Evolutionary conservation across 2,888 invertebrate species (phyloP), one percentile per base, ranked within the genome.

Genomic region (Blera fallax): DNA sequence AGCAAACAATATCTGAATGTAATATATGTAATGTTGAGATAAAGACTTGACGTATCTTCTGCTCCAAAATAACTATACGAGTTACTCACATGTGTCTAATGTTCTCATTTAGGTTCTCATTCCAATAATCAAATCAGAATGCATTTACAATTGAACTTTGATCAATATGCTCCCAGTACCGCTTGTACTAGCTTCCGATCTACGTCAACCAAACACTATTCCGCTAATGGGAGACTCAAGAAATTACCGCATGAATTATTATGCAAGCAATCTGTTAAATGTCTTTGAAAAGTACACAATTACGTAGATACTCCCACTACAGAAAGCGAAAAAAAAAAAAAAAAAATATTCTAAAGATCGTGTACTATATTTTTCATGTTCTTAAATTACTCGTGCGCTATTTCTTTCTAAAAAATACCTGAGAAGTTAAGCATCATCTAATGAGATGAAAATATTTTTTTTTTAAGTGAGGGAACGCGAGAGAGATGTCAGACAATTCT

Each of bases 371-470:
- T 21, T 45, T 24, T 50, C 16, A 27, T 58, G 45, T 70, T 70
- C 48, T 72, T 72, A 58, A 72, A 58, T 72, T 72, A 70, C 58
- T 72, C 18, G 21, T 72, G 11, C 16, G 72, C 14, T 56, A 58
- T 45, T 70, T 70, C 7, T 45, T 45, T 32, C 4, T 0, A 40
- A 34, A 52, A 62, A 64, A 58, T 64, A 84, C 74, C 74, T 74
- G 79, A 79, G 79, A 84, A 79, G 67, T 74, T 56, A 74, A 80
- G 74, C 79, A 80, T 79, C 79, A 69, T 74, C 69, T 65, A 69
- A 74, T 64, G 84, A 84, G 84, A 84, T 79, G 69, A 79, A 84
- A 74, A 74, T 64, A 84, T 84, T 74, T 40, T 32, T 24, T 37
- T 14, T 40, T 14, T 40, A 29, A 32, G 32, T 34, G 56, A 58